These are phyloP conservation scores for Colistium nudipinnis DNA, from an alignment of 2,113 vertebrate genomes.

Conservation along the genomic window DNA sequence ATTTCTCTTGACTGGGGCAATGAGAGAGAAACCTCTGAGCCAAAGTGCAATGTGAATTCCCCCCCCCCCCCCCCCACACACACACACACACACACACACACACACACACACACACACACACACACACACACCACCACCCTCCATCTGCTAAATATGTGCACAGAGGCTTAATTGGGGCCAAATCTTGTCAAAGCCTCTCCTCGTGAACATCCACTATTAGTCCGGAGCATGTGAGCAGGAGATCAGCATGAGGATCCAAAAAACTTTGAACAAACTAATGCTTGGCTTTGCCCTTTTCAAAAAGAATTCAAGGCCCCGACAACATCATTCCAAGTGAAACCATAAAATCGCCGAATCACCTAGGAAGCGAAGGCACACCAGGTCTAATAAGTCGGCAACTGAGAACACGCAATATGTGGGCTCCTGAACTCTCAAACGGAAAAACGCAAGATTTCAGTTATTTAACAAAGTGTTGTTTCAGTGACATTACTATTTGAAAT, in stretches of 20 bases:
- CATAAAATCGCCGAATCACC: slow-evolving; percentile 13
- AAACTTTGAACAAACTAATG: slow-evolving; percentile 56
- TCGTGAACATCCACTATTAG: slow-evolving; percentile 54
- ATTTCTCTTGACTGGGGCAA: slow-evolving; percentile 67
- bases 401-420: too few relatives aligned
- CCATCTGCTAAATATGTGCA: slow-evolving; percentile 69
- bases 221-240: slow-evolving; percentile 39
- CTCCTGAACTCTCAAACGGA: too few relatives aligned
- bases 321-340: slow-evolving; percentile 10
- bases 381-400: too few relatives aligned
- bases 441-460: too few relatives aligned
- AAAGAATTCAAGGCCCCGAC: slow-evolving; percentile 13
- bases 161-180: slow-evolving; percentile 74
- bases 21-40: slow-evolving; percentile 68
- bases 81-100: too few relatives aligned
- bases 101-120: too few relatives aligned
- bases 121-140: too few relatives aligned
- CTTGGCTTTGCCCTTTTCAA: slow-evolving; percentile 36
- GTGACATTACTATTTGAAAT: not conserved
- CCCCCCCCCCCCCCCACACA: too few relatives aligned
- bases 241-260: slow-evolving; percentile 55
- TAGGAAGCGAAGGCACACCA: too few relatives aligned
- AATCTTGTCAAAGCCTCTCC: slow-evolving; percentile 68
- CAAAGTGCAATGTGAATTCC: slow-evolving; percentile 64
- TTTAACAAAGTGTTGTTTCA: too few relatives aligned